Evolutionary conservation across 2,888 invertebrate genomes (phyloP), one percentile per base, ranked within the genome.

Genomic region (Disparrhopalites patrizii): DNA sequence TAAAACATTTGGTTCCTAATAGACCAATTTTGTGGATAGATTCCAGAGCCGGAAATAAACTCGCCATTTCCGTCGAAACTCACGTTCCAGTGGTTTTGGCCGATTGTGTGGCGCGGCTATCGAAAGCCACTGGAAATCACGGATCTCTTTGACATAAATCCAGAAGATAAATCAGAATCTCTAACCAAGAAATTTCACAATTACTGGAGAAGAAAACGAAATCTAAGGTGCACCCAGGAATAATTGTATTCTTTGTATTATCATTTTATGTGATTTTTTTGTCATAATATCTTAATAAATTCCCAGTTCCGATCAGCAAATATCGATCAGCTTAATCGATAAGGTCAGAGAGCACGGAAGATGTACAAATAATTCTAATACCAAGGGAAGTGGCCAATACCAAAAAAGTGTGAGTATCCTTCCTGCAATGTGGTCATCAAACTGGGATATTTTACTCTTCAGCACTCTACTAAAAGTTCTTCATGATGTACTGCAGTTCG

Each of bases 401-500:
- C n/a, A n/a, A n/a, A 87, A 88, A 72, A 84, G 85, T 58, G 91
- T 93, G 0, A 94, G 93, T 0, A 87, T 98, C 74, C 81, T 94
- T 77, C 87, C 87, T 33, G 89, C 93, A 0, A 82, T 99, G 55
- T 85, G 90, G 73, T 86, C 88, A 77, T 89, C 93, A 5, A 83
- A 97, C 94, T 79, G 93, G 95, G 52, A 85, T 87, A 20, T 75
- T 75, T 93, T 95, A 78, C 69, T 94, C 1, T 87, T 92, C 75
- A 94, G 95, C n/a, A 84, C 91, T 0, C 78, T 87, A 57, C 82
- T 94, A 69, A 96, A 97, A 80, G 79, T 95, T 0, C 76, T 87
- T 40, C 90, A 92, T 77, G 96, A 95, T 80, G 70, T 88, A n/a
- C 79, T 97, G 57, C 90, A 90, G 71, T 98, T 98, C 80, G 84